Percentiles rank a stretch among this genome's conserved stretches.
Conservation (phyloP, 2,797 vertebrate genomes). For the Pangasius sanitwongsei region DNA sequence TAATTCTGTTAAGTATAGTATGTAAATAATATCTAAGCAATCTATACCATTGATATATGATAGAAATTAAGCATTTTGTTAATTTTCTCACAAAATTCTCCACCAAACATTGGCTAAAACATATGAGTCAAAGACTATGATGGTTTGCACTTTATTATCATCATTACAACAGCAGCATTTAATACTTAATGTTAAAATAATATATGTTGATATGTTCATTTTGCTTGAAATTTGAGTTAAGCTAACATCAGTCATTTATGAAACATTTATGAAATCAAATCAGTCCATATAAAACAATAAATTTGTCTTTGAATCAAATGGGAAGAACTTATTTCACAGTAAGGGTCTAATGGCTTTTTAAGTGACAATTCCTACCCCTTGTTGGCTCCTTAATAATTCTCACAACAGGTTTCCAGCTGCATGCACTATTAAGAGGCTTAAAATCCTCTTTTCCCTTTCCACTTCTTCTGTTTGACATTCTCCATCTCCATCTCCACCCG, state of each 20-base stretch:
- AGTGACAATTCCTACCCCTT: background rate
- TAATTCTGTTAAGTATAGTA: background rate
- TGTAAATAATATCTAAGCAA: background rate
- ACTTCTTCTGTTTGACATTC: conserved; percentile 2
- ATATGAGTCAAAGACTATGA: background rate
- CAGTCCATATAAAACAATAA: background rate
- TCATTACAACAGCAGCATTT: background rate
- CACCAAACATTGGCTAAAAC: background rate
- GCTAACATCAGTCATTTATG: background rate
- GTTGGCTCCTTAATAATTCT: background rate
- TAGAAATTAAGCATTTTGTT: background rate
- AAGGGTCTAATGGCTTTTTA: conserved; percentile 8
- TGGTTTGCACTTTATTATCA: background rate
- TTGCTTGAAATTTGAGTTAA: background rate
- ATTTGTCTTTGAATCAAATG: background rate
- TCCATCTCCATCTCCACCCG: conserved; percentile 11
- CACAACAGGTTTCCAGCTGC: background rate
- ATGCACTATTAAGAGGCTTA: background rate
- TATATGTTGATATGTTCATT: background rate
- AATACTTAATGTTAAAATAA: background rate
- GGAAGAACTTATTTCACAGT: background rate
- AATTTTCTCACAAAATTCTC: background rate
- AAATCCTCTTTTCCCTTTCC: background rate
- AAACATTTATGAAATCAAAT: background rate
- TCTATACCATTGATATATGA: background rate